Conservation (phyloP, 2,113 vertebrate species). For the Myodes glareolus region DNA sequence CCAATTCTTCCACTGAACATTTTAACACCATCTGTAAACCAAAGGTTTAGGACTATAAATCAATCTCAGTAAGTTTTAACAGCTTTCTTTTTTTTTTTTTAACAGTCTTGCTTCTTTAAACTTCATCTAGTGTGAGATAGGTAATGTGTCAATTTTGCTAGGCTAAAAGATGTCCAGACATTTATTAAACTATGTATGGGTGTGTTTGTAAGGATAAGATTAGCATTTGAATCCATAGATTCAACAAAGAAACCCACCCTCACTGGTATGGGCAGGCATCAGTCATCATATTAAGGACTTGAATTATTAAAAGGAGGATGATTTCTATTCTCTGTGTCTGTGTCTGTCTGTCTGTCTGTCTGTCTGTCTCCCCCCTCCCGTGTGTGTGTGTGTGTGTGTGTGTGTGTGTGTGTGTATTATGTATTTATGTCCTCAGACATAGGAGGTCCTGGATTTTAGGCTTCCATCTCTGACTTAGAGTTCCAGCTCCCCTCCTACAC, state of each 20-base stretch:
- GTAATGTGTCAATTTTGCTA: neutral
- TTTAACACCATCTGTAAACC: neutral
- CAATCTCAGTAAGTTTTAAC: neutral
- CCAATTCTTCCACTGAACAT: neutral
- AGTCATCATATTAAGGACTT: neutral
- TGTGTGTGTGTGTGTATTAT: neutral
- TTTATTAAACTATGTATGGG: neutral
- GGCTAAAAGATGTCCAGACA: neutral
- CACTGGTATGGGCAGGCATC: neutral
- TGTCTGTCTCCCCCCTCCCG: too few relatives aligned
- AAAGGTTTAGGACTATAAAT: neutral
- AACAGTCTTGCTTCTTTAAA: neutral
- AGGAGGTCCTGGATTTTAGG: neutral
- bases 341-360: neutral
- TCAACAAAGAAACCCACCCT: neutral
- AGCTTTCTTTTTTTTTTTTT: neutral
- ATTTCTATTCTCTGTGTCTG: neutral
- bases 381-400: neutral
- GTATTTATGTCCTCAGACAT: neutral
- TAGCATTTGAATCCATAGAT: neutral
- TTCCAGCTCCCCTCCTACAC: neutral
- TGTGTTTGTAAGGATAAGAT: neutral
- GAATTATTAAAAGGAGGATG: neutral
- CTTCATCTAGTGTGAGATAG: neutral
- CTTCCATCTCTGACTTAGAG: neutral